Percentiles rank a stretch among this genome's conserved stretches.
phyloP scores from a whole-genome alignment of 30 jellyfish, hydroid and myxozoan genomes.

The Mastigias papua region DNA sequence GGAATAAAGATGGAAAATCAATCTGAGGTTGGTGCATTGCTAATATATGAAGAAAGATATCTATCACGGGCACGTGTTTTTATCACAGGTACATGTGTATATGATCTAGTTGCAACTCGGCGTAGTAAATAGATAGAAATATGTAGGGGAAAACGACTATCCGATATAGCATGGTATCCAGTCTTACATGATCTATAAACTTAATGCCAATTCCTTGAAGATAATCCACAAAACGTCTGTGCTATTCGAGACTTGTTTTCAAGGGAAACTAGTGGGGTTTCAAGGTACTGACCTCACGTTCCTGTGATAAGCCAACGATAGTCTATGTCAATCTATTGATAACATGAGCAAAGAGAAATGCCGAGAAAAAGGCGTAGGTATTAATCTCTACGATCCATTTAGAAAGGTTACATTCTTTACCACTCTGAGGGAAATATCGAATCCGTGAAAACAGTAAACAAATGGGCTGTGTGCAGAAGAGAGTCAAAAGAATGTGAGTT shows the following conservation, averaged over 20 bases:
- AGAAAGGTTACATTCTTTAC: not conserved
- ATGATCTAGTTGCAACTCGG: too few relatives aligned
- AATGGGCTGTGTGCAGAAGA: not conserved
- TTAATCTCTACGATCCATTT: not conserved
- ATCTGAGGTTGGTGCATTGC: too few relatives aligned
- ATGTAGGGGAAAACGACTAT: too few relatives aligned
- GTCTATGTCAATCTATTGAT: not conserved
- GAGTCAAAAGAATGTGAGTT: not conserved
- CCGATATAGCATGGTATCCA: not conserved
- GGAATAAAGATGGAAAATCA: too few relatives aligned
- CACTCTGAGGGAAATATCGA: not conserved
- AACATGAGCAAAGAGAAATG: not conserved
- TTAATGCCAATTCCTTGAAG: not conserved
- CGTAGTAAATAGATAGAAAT: too few relatives aligned
- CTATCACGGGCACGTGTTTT: too few relatives aligned
- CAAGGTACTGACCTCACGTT: not conserved
- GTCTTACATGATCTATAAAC: not conserved
- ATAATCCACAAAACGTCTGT: not conserved
- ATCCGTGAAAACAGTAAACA: not conserved
- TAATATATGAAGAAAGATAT: too few relatives aligned
- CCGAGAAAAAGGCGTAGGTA: not conserved
- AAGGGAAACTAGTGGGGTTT: not conserved
- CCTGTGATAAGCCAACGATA: not conserved
- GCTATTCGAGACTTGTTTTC: not conserved
- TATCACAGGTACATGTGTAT: too few relatives aligned